phyloP scores from a whole-genome alignment of 2,797 vertebrate species.

The Pantherophis alleghaniensis region DNA sequence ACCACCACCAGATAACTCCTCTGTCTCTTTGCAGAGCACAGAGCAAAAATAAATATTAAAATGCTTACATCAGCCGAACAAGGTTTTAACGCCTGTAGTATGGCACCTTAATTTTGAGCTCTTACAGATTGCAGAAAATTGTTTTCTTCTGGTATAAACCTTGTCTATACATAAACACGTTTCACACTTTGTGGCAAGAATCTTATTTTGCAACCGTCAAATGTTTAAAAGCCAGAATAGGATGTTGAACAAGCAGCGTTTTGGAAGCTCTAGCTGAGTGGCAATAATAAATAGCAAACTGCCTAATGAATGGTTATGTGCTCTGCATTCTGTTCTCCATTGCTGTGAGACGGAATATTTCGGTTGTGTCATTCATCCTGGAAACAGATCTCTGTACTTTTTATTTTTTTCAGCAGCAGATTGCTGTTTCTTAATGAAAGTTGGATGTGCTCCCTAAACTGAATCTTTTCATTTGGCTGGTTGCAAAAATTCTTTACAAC shows the following conservation, averaged over 20 bases:
- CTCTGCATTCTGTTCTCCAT: neutral
- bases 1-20: neutral
- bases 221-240: neutral
- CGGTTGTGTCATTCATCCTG: neutral
- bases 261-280: neutral
- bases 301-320: neutral
- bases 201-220: neutral
- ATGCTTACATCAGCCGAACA: neutral
- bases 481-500: neutral
- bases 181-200: neutral
- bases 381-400: neutral
- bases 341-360: neutral
- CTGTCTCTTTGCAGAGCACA: neutral
- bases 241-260: neutral
- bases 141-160: neutral
- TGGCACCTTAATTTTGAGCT: neutral
- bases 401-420: neutral
- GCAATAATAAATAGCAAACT: neutral
- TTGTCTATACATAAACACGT: neutral
- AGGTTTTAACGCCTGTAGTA: neutral
- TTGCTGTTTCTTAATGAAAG: neutral
- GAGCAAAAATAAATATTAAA: neutral
- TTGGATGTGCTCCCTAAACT: neutral
- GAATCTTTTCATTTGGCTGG: neutral
- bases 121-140: neutral